Evolutionary conservation across 2,797 vertebrate species (phyloP), one percentile per base, ranked within the genome.

Genomic region (Micrastur ruficollis): DNA sequence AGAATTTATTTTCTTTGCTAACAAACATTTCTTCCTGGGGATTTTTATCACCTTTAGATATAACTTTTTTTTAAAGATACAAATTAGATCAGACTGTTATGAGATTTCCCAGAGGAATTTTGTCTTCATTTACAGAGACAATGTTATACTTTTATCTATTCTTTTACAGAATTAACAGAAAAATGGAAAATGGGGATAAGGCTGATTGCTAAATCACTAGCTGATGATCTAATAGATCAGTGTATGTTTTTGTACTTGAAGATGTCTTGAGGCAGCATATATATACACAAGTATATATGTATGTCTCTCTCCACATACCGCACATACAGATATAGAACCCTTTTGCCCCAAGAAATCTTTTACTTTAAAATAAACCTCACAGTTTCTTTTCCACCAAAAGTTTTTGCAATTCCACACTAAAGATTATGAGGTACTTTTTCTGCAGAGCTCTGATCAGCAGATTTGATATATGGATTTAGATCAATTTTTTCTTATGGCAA

Each of bases 401-500:
- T 97, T 97, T 97, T 95, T 89, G 89, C 91, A 95, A 76, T 94
- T 93, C 76, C 78, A 34, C 68, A 67, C 65, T 90, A 89, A 94
- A 97, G 96, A 98, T 95, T 88, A 93, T 90, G 95, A 97, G 81
- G 84, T 85, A 38, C 88, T 97, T 97, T 88, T 97, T 95, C 95
- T 98, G 89, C 75, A 84, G 94, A 96, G 96, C 97, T 97, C 97
- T 95, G 91, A 99, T 99, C 98, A 98, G 98, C 98, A 98, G 96
- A 98, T 98, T 98, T 98, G 98, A 99, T 98, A 97, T 97, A 98
- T 96, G 97, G 98, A 98, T 98, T 98, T 95, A 93, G 98, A 98
- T 98, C 98, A 98, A 97, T 98, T 98, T 97, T 98, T 98, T 98
- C 98, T 98, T 98, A 98, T 97, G 98, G 98, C 97, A 98, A 98